Evolutionary conservation across 2,113 vertebrate species (phyloP).

Genomic region (Falco punctatus): DNA sequence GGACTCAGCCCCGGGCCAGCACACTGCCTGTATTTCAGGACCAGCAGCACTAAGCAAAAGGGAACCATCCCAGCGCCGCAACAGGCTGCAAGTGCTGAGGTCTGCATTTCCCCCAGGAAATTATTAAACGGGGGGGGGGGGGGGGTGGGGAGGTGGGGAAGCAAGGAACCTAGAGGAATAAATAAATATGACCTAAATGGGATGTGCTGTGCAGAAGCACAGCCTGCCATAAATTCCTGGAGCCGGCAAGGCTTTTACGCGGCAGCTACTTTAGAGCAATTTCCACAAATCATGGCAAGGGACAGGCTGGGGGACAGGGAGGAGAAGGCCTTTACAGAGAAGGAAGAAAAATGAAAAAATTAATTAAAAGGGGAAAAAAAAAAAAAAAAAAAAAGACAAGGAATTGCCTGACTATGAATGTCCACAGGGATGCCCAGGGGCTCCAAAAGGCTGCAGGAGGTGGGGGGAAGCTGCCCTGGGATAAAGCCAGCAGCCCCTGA

Average conservation of each 20-base stretch:
- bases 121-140: not conserved
- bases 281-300: constrained; percentile 76
- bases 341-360: constrained; percentile 4
- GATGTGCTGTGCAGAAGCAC: not conserved
- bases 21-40: not conserved
- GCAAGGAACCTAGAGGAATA: constrained; percentile 21
- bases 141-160: not conserved
- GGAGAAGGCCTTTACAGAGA: constrained; percentile 53
- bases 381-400: too few relatives aligned
- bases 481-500: not conserved
- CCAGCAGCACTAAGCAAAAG: not conserved
- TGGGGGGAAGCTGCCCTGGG: rapidly evolving
- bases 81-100: not conserved
- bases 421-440: not conserved
- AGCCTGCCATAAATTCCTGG: constrained; percentile 48
- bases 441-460: rapidly evolving
- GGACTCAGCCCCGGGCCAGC: not conserved
- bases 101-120: not conserved
- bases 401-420: not conserved
- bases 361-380: not conserved
- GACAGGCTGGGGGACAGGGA: constrained; percentile 46
- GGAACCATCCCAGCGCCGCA: not conserved
- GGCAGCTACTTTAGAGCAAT: constrained; percentile 76
- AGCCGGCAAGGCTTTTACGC: constrained; percentile 46
- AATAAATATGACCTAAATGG: constrained; percentile 39